Evolutionary conservation across 2,113 vertebrate genomes (phyloP).

Genomic region (Tinamus guttatus): DNA sequence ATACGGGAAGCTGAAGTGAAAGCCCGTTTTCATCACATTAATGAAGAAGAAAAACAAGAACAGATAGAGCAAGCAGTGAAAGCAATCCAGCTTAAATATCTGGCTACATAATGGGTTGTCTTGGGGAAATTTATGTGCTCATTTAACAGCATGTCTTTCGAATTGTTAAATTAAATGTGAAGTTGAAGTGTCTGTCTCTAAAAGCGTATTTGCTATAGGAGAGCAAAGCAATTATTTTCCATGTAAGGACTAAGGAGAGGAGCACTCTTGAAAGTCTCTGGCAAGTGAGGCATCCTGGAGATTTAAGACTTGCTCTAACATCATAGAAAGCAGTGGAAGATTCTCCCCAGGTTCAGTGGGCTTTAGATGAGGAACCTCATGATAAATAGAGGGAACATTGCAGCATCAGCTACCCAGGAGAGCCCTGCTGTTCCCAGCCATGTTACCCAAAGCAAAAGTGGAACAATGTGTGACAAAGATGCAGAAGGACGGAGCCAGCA

Average conservation of each 20-base stretch:
- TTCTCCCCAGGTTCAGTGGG: neutral
- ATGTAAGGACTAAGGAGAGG: neutral
- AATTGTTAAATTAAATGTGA: neutral
- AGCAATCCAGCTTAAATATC: neutral
- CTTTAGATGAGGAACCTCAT: neutral
- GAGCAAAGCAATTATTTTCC: neutral
- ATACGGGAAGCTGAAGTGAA: neutral
- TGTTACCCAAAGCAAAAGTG: neutral
- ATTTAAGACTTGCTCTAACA: neutral
- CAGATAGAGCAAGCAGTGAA: neutral
- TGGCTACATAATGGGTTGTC: neutral
- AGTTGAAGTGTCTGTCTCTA: neutral
- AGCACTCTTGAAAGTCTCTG: neutral
- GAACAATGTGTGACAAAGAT: slow-evolving; percentile 27
- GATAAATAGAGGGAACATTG: neutral
- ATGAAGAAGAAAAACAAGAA: neutral
- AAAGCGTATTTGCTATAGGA: neutral
- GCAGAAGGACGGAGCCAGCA: slow-evolving; percentile 13
- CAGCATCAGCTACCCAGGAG: fast-evolving
- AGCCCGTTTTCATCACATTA: neutral
- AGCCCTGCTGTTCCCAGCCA: fast-evolving
- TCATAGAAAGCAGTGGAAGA: neutral
- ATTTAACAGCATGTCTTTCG: neutral
- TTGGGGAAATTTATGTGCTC: neutral
- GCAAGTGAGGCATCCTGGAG: neutral